These are phyloP conservation scores for Psilopsiagon aymara DNA, from an alignment of 2,113 vertebrate species.

Conservation along the genomic window DNA sequence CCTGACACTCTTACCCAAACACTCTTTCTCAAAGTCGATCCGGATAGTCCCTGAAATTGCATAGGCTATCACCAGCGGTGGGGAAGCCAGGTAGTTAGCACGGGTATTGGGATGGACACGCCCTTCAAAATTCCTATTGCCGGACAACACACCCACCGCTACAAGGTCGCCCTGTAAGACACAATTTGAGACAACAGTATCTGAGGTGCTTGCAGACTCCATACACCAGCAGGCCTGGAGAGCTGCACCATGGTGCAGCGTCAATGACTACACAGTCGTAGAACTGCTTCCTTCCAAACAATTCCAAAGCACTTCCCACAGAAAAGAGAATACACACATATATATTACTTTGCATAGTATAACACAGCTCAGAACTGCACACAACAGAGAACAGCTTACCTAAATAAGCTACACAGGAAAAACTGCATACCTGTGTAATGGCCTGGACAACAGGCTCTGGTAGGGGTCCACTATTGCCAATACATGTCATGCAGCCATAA, in stretches of 20 bases:
- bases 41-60: slow-evolving; percentile 91
- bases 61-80: slow-evolving; percentile 92
- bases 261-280: not conserved
- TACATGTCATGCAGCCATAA: slow-evolving; percentile 99
- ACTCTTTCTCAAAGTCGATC: slow-evolving; percentile 91
- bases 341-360: not conserved
- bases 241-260: not conserved
- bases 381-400: not conserved
- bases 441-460: slow-evolving; percentile 92
- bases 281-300: not conserved
- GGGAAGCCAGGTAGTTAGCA: slow-evolving; percentile 95
- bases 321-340: not conserved
- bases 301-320: not conserved
- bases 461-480: slow-evolving; percentile 96
- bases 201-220: not conserved
- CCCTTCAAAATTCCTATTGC: slow-evolving; percentile 97
- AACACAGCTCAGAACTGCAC: not conserved
- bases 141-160: slow-evolving; percentile 90
- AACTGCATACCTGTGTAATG: slow-evolving; percentile 85
- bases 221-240: not conserved
- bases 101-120: slow-evolving; percentile 96
- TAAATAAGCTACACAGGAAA: not conserved
- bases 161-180: slow-evolving; percentile 88
- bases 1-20: slow-evolving; percentile 79
- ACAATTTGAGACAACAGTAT: not conserved